These are phyloP conservation scores for Procavia capensis DNA, from an alignment of 2,113 vertebrate genomes.

Conservation along the genomic window DNA sequence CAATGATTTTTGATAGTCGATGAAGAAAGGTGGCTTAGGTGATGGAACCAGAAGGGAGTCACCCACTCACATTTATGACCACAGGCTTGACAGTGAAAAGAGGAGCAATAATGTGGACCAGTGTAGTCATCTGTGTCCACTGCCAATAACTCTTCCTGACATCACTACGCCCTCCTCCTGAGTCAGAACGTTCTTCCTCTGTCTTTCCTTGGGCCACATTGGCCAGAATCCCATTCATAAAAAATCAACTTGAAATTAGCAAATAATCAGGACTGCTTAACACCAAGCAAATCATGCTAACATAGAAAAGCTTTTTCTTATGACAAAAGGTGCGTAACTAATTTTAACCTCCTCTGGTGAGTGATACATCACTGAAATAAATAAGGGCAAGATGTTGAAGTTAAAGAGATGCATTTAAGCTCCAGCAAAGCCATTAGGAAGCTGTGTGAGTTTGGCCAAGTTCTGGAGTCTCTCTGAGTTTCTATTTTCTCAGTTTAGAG, in stretches of 20 bases:
- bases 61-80: not conserved
- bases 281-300: not conserved
- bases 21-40: not conserved
- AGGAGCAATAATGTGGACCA: accelerated
- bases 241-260: not conserved
- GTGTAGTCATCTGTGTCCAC: not conserved
- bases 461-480: not conserved
- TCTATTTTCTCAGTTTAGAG: not conserved
- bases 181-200: accelerated
- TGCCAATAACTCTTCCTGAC: accelerated
- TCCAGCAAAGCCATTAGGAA: not conserved
- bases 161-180: accelerated
- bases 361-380: not conserved
- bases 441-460: accelerated
- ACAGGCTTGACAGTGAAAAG: accelerated
- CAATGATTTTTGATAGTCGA: not conserved
- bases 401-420: not conserved
- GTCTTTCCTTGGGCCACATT: no score
- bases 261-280: accelerated
- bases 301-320: not conserved
- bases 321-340: not conserved
- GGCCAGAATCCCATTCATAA: accelerated
- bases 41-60: not conserved
- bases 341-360: not conserved
- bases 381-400: not conserved